Evolutionary conservation across 2,113 vertebrate species (phyloP), one percentile per base, ranked within the genome.

Genomic region (Sylvicapra grimmia): DNA sequence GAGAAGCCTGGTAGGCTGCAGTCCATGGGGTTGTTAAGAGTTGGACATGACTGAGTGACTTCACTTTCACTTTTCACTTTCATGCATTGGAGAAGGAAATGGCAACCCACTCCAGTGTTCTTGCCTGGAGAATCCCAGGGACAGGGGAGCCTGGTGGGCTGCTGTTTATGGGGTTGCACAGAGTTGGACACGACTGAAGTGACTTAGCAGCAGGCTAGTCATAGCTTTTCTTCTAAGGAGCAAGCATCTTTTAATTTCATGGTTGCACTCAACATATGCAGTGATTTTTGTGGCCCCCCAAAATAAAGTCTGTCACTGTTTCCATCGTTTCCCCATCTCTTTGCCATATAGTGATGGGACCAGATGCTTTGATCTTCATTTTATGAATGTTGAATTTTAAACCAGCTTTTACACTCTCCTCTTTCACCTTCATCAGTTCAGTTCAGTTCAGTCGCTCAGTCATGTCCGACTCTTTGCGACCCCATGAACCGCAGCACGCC

Each of bases 1-100:
- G n/a, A n/a, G 21, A 8, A 58, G 21, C 56, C 21, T 58, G 21
- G 56, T 58, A 8, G 56, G 56, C 56, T 58, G 56, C 56, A 5
- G 2, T 25, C 21, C 10, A 25, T 25, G 21, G 56, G 56, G 56
- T 25, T 3, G 3, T n/a, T n/a, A 25, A 58, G 56, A 58, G 21
- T 58, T 3, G 1, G 21, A 58, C 21, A 58, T 0, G 1, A 58
- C 21, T 58, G 56, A 58, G 21, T 0, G 1, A 58, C 56, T 58
- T 58, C 56, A 58, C 56, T 58, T 58, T 58, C 21, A 25, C 21
- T 56, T 56, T 56, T 56, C 3, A 56, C 54, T 58, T 58, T 58
- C 56, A 9, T 54, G 16, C 56, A 25, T 23, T 58, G 21, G 21
- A 58, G 56, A 58, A 58, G 21, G 56, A 58, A 56, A 23, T 58